Evolutionary conservation across 1,140 invertebrate species (phyloP), one percentile per base, ranked within the genome.

Genomic region (Diorhabda sublineata): DNA sequence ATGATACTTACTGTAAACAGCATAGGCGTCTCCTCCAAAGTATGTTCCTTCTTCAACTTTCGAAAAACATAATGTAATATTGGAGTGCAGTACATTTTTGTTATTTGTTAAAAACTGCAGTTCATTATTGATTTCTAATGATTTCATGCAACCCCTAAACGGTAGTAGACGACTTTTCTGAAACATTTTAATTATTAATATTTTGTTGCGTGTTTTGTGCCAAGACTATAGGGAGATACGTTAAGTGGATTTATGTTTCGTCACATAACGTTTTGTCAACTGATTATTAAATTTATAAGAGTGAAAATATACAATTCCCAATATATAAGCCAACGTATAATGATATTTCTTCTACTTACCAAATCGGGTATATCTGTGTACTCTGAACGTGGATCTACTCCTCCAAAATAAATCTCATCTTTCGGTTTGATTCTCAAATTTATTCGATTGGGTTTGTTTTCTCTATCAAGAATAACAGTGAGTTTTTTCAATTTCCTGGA

Each of bases 61-160:
- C 0, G 91, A 89, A 77, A 96, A 96, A 82, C 95, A 98, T 75
- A 93, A 91, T 0, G 92, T 91, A 6, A 96, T 91, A 70, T 90
- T 88, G 65, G 87, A 87, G 59, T 90, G 87, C 45, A 84, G 78
- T 45, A 84, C 70, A 42, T 78, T 74, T 73, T 83, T 82, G 56
- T 81, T 87, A 47, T 88, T 87, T 70, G 69, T 72, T 7, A 42
- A 91, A 85, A 81, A 93, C 92, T 77, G 92, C 88, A 41, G 85
- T 83, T 88, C 86, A 4, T 88, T 88, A 81, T 95, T 93, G 2
- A 97, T 84, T 60, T 83, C 82, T 58, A 96, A 83, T 45, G 90
- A 87, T 67, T 90, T 84, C 4, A 97, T 86, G 78, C 95, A 97
- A 0, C 95, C 95, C 73, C 91, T 90, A 64, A 96, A 88, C 5